Evolutionary conservation across 2,888 invertebrate species (phyloP), one percentile per base, ranked within the genome.

Genomic region (Yponomeuta sedellus): DNA sequence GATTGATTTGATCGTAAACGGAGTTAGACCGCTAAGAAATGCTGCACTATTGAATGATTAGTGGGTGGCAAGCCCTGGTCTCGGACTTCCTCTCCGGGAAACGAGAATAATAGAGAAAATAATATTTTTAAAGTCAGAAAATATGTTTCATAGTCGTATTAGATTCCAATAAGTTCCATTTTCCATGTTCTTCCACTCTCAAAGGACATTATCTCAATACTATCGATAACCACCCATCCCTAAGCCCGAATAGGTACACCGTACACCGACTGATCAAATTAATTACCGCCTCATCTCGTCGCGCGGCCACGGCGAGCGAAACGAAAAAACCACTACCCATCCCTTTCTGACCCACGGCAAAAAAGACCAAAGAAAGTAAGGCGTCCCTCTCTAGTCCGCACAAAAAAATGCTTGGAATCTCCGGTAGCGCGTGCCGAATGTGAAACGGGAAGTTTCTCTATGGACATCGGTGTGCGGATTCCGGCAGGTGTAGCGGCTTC

Each of bases 251-350:
- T 75, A 77, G 78, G 77, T 78, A 80, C 72, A 74, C 81, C 80
- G 81, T 84, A 86, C 77, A 77, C 77, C 77, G 76, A 77, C 84
- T 87, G 88, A 88, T 89, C 88, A 88, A 89, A 88, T 90, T 88
- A 89, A 89, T 90, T 89, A 89, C 85, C 78, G 80, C 81, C 85
- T 86, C 86, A 87, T 86, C 86, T 88, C 81, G 76, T 77, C 75
- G 74, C 61, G 65, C 64, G 34, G 61, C 69, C 57, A 67, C 76
- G 73, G 76, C 80, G 77, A 79, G 80, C 77, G 76, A 72, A 82
- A 85, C 83, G 68, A 75, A 74, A 74, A 74, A 69, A 67, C 67
- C 67, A 71, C 69, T 69, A 64, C 56, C 71, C 68, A 65, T 81
- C 79, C 75, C 75, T 72, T 71, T 77, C 72, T 69, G 59, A 65